phyloP scores from a whole-genome alignment of 1,140 invertebrate species.

The Trichonephila clavata region DNA sequence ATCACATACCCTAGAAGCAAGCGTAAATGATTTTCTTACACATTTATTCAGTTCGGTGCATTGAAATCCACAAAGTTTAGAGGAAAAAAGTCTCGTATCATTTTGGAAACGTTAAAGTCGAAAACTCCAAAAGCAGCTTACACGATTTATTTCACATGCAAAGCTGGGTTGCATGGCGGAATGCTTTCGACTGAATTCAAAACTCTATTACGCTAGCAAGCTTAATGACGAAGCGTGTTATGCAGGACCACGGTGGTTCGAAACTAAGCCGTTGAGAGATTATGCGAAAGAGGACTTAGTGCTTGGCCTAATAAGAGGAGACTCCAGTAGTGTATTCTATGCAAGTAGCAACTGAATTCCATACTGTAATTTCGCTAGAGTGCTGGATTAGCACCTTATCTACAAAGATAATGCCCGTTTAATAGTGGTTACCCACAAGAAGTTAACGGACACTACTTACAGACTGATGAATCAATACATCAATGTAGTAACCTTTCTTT shows the following conservation, averaged over 20 bases:
- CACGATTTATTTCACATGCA: constrained; percentile 48
- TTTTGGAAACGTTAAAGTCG: constrained; percentile 44
- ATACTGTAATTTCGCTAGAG: constrained; percentile 68
- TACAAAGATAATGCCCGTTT: constrained; percentile 61
- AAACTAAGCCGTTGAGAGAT: constrained; percentile 70
- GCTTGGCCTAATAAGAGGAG: constrained; percentile 68
- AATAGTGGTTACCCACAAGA: constrained; percentile 66
- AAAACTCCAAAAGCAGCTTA: constrained; percentile 33
- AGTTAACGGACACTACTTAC: constrained; percentile 31
- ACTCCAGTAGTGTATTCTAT: background rate
- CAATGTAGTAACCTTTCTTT: background rate
- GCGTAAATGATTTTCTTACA: background rate
- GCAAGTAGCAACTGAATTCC: constrained; percentile 53
- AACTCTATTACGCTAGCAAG: constrained; percentile 60
- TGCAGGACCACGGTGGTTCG: constrained; percentile 6
- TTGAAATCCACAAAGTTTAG: background rate
- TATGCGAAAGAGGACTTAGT: constrained; percentile 71
- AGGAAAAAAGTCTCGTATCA: background rate
- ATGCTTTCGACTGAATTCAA: constrained; percentile 15
- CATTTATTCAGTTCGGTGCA: background rate
- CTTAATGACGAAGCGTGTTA: constrained; percentile 73
- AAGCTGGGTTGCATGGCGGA: constrained; percentile 30
- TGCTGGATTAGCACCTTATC: constrained; percentile 74
- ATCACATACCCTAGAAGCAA: background rate
- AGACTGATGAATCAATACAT: background rate